phyloP scores from a whole-genome alignment of 2,888 invertebrate species.

The Drosophila colorata region DNA sequence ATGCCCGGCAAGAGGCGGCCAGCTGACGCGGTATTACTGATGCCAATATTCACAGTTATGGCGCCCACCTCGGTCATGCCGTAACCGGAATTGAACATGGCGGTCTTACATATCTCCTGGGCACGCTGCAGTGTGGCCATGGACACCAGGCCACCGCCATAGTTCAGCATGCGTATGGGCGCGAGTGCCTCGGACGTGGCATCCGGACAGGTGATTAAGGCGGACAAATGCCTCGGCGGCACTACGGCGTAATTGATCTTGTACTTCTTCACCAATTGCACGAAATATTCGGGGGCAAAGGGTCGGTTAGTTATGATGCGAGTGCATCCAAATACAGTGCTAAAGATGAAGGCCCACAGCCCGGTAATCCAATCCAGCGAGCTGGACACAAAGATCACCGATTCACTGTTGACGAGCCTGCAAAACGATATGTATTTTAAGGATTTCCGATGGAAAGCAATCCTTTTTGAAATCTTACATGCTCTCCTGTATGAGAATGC shows the following conservation, averaged over 20 bases:
- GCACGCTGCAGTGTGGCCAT: constrained; percentile 58
- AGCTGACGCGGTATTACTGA: constrained; percentile 62
- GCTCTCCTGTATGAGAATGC: constrained; percentile 42
- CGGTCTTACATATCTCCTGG: constrained; percentile 58
- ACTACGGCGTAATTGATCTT: constrained; percentile 63
- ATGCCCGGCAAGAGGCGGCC: constrained; percentile 66
- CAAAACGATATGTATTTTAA: neutral
- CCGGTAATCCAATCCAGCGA: constrained; percentile 74
- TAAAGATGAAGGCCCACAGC: constrained; percentile 50
- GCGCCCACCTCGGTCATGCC: constrained; percentile 75
- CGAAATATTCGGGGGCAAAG: constrained; percentile 66
- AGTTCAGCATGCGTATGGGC: constrained; percentile 61
- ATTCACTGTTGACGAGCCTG: constrained; percentile 54
- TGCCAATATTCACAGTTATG: constrained; percentile 58
- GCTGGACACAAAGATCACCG: constrained; percentile 58
- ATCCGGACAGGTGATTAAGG: constrained; percentile 54
- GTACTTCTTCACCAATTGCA: constrained; percentile 70
- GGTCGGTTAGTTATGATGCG: constrained; percentile 69
- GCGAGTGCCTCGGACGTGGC: constrained; percentile 59
- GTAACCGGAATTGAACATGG: constrained; percentile 65
- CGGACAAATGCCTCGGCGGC: constrained; percentile 68
- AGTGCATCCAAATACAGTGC: constrained; percentile 54
- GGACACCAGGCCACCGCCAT: constrained; percentile 67
- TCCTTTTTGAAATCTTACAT: constrained; percentile 31
- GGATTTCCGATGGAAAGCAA: too few species aligned